These are phyloP conservation scores for Apomyelois bistriatella DNA, from an alignment of 2,888 invertebrate genomes.

Conservation along the genomic window DNA sequence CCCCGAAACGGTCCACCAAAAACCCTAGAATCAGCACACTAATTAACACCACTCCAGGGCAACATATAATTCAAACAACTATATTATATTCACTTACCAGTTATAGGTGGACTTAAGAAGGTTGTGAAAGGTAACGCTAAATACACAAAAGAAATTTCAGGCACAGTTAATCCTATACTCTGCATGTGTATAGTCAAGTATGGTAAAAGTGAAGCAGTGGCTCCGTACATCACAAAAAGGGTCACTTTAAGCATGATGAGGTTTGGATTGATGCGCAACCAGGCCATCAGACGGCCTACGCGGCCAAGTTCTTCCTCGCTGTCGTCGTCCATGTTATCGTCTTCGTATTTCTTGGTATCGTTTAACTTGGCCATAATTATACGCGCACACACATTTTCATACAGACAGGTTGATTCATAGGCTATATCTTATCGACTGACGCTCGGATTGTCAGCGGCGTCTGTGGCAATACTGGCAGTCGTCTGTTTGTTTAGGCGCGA, in stretches of 20 bases:
- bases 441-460: conserved; percentile 49
- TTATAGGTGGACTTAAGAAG: conserved; percentile 90
- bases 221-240: conserved; percentile 91
- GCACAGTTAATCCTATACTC: conserved; percentile 90
- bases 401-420: conserved; percentile 45
- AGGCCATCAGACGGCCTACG: conserved; percentile 66
- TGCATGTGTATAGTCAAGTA: conserved; percentile 95
- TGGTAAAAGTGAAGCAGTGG: conserved; percentile 90
- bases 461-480: conserved; percentile 42
- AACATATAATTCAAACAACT: not conserved
- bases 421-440: conserved; percentile 73
- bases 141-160: conserved; percentile 93
- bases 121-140: conserved; percentile 92
- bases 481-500: conserved; percentile 62
- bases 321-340: conserved; percentile 70
- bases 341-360: conserved; percentile 68
- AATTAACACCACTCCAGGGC: conserved; percentile 13
- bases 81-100: conserved; percentile 80
- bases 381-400: conserved; percentile 48
- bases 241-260: conserved; percentile 90
- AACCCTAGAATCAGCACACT: conserved; percentile 79
- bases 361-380: conserved; percentile 57
- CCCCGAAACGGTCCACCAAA: conserved; percentile 92
- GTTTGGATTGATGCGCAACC: conserved; percentile 85
- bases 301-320: conserved; percentile 56